Conservation (phyloP, 2,797 vertebrate genomes). For the Emys orbicularis region DNA sequence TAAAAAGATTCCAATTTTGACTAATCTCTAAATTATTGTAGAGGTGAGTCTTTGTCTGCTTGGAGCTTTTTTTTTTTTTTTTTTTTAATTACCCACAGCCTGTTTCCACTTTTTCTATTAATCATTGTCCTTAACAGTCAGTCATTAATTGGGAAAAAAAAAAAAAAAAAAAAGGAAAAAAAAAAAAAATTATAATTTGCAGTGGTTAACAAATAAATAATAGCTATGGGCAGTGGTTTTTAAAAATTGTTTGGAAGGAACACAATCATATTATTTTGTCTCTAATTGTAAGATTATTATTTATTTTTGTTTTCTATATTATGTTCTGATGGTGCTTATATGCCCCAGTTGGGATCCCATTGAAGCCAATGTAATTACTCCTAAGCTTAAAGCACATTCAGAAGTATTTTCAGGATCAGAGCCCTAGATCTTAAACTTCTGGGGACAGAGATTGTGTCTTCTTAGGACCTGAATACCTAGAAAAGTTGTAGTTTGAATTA, state of each 20-base stretch:
- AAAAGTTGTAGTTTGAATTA: rapidly evolving
- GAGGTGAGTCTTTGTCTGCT: rapidly evolving
- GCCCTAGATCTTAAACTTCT: rapidly evolving
- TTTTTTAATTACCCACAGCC: background rate
- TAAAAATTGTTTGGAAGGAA: background rate
- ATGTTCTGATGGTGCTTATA: background rate
- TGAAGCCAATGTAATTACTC: background rate
- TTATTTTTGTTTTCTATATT: background rate
- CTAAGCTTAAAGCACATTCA: background rate
- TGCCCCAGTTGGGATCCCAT: background rate
- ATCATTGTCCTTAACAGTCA: background rate
- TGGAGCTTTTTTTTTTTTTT: background rate
- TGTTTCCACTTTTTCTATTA: background rate
- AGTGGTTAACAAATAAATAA: background rate
- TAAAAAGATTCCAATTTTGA: background rate
- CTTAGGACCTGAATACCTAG: background rate
- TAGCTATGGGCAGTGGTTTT: background rate
- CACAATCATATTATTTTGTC: rapidly evolving
- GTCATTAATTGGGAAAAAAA: background rate
- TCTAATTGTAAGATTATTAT: background rate
- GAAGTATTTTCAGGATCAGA: background rate
- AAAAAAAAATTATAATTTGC: background rate
- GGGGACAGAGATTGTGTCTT: background rate
- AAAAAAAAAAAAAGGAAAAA: background rate
- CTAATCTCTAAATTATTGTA: background rate